Base-by-base conservation (phyloP, 2,113 vertebrate species). In the Prolemur simus region DNA sequence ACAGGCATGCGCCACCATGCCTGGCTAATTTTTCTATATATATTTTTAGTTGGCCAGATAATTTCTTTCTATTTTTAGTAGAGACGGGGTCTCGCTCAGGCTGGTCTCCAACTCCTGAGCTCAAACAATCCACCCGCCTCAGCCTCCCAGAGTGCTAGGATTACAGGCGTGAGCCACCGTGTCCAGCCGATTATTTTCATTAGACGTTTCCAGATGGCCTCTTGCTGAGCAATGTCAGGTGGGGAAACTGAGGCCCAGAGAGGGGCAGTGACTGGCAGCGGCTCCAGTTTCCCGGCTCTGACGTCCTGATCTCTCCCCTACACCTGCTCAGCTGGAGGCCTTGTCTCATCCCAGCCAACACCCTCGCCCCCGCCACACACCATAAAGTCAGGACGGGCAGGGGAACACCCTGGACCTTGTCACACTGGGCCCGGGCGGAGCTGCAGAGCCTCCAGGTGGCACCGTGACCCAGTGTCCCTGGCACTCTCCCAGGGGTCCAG, bases 301-400 rank as follows among this genome's bases (percentile, higher is more conserved):
- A 4, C n/a, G 54, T 5, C 29, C 81, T 18, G 54, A 47, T 81
- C 49, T n/a, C 6, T 68, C 6, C 14, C 25, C 20, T 5, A 3
- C 5, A 23, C 76, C 42, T 21, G 37, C 45, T 18, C 10, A 29
- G 18, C 1, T 1, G 76, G n/a, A 76, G 25, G 6, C 66, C 29
- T n/a, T 4, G 4, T 69, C 54, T 20, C 52, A 23, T 11, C 64
- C 54, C 15, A 45, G 42, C 32, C 54, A 29, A 49, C 5, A 32
- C 8, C 25, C 14, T 27, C 8, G 4, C 39, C n/a, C 49, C 49
- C 0, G 1, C 52, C 23, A n/a, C 0, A 18, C 0, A 9, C 37
- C 32, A 34, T 56, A 89, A 95, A 88, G 32, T 37, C 56, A 52
- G 17, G 63, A 18, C 4, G 21, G 34, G 18, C 29, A 12, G 17